phyloP scores from a whole-genome alignment of 1,140 invertebrate species.

The Zaprionus africanus region DNA sequence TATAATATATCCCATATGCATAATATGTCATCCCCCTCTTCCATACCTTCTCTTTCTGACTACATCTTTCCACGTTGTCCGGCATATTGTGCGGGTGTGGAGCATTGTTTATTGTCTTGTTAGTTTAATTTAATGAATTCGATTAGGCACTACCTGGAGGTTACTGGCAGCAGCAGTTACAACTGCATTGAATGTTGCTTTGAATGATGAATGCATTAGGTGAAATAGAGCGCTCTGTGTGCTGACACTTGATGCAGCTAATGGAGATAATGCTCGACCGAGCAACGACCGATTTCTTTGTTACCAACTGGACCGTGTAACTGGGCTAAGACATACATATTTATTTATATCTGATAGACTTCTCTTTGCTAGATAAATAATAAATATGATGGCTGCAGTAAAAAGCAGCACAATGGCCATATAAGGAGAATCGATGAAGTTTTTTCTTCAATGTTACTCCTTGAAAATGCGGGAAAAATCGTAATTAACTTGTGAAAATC shows the following conservation, averaged over 20 bases:
- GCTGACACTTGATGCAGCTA: constrained; percentile 2
- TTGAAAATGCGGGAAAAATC: background rate
- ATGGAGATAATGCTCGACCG: constrained; percentile 2
- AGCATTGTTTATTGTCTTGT: constrained; percentile 20
- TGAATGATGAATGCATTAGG: background rate
- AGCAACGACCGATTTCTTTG: background rate
- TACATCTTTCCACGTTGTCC: constrained; percentile 23
- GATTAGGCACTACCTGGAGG: constrained; percentile 47
- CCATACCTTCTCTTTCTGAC: background rate
- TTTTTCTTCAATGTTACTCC: background rate
- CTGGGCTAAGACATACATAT: background rate
- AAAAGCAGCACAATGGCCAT: background rate
- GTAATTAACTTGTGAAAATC: background rate
- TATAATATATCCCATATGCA: background rate
- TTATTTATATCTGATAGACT: background rate
- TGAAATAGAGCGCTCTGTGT: background rate
- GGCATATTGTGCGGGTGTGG: constrained; percentile 38
- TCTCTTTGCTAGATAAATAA: background rate
- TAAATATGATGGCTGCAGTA: background rate
- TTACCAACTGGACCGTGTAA: background rate
- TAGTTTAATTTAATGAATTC: constrained; percentile 66
- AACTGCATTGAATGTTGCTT: constrained; percentile 37
- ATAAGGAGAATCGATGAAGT: background rate
- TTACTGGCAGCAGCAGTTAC: constrained; percentile 56
- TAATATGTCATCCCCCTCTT: background rate